Percentiles rank a stretch among this genome's conserved stretches.
Evolutionary conservation across 1,140 invertebrate genomes (phyloP).

Genomic region (Lepidurus couesii): DNA sequence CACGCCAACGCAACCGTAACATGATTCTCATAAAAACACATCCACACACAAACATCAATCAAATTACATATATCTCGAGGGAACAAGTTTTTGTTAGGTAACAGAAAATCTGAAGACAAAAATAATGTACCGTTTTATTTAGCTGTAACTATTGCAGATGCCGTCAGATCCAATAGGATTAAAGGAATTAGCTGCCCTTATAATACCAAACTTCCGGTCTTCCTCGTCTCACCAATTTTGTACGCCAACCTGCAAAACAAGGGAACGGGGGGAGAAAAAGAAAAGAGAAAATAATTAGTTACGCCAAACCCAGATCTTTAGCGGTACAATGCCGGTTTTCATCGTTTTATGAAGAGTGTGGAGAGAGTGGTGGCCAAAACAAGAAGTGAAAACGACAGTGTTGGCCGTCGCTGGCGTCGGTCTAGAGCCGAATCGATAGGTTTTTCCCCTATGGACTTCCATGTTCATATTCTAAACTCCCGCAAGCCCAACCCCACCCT

Average conservation of each 20-base stretch:
- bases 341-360: neutral
- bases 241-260: neutral
- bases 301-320: neutral
- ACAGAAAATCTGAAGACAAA: too few species aligned
- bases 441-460: neutral
- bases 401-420: conserved; percentile 7
- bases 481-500: neutral
- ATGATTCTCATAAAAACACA: neutral
- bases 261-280: neutral
- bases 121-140: neutral
- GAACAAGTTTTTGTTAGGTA: neutral
- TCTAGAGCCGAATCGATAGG: neutral
- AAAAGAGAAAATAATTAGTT: neutral
- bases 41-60: neutral
- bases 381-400: neutral
- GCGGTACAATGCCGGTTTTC: neutral
- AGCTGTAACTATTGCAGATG: neutral
- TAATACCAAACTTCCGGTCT: conserved; percentile 14
- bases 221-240: neutral
- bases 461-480: conserved; percentile 10
- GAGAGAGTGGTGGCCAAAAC: conserved; percentile 6
- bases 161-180: conserved; percentile 8
- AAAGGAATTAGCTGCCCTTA: conserved; percentile 2
- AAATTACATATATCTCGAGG: neutral
- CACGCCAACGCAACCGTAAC: neutral